A percentile compares a stretch with the other conserved stretches of the same genome.
These are phyloP conservation scores for Noctua janthe DNA, from an alignment of 2,888 invertebrate species.

Conservation along the genomic window DNA sequence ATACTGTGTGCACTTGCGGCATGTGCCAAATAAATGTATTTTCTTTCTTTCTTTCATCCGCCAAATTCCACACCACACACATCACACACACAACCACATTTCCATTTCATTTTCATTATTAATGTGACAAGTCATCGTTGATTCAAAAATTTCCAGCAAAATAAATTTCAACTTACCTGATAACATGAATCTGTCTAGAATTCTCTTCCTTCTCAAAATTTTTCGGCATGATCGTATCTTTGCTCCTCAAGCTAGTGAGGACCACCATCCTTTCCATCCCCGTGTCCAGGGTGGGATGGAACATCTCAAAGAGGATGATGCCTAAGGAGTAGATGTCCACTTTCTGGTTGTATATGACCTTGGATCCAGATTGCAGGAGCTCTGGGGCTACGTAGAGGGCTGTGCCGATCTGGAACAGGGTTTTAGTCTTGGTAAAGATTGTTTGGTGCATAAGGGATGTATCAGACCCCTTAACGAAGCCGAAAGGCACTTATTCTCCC, in stretches of 20 bases:
- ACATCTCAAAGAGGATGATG: constrained; percentile 99
- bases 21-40: too few relatives aligned
- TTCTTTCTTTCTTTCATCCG: too few relatives aligned
- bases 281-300: constrained; percentile 95
- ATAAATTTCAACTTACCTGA: constrained; percentile 86
- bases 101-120: too few relatives aligned
- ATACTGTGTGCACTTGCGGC: too few relatives aligned
- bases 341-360: constrained; percentile 96
- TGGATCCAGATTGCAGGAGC: constrained; percentile 92
- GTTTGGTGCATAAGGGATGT: too few relatives aligned
- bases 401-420: constrained; percentile 94
- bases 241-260: constrained; percentile 93
- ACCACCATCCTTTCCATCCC: constrained; percentile 97
- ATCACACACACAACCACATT: too few relatives aligned
- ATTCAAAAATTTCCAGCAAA: background rate
- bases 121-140: background rate
- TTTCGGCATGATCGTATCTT: constrained; percentile 93
- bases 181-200: constrained; percentile 90
- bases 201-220: constrained; percentile 91
- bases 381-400: constrained; percentile 99
- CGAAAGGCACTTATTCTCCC: too few relatives aligned
- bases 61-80: too few relatives aligned
- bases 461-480: too few relatives aligned
- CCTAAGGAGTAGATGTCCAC: constrained; percentile 97
- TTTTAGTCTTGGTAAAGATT: background rate